These are phyloP conservation scores for Drosophila lutescens DNA, from an alignment of 2,888 invertebrate species.

Conservation along the genomic window DNA sequence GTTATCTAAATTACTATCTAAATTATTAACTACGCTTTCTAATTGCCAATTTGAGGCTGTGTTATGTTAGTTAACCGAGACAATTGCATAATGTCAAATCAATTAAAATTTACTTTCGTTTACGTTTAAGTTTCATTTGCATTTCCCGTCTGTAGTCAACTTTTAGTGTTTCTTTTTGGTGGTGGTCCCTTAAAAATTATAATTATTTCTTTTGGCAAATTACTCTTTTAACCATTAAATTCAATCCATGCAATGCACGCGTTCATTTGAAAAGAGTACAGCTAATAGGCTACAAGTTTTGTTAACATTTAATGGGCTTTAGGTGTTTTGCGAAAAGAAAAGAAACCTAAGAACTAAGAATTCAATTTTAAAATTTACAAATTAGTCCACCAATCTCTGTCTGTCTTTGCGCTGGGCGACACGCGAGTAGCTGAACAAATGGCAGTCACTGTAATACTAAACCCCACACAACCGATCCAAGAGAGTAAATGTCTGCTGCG, in stretches of 20 bases:
- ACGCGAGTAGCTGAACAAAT: slow-evolving; percentile 82
- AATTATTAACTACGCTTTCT: too few species aligned
- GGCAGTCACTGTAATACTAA: slow-evolving; percentile 38
- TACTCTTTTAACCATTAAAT: slow-evolving; percentile 18
- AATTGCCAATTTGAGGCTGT: not conserved
- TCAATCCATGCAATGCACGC: slow-evolving; percentile 35
- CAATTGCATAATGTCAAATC: not conserved
- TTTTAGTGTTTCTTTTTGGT: slow-evolving; percentile 25
- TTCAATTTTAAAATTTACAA: slow-evolving; percentile 16
- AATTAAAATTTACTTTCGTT: not conserved
- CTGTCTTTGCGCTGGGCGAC: slow-evolving; percentile 84
- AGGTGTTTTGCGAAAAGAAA: slow-evolving; percentile 57
- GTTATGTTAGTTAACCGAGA: not conserved
- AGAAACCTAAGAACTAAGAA: slow-evolving; percentile 21
- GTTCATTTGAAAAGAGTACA: slow-evolving; percentile 40
- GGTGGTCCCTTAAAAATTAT: slow-evolving; percentile 28
- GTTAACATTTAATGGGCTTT: slow-evolving; percentile 41
- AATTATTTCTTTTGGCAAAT: slow-evolving; percentile 14
- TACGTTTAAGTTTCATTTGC: slow-evolving; percentile 9
- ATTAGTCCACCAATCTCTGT: slow-evolving; percentile 49
- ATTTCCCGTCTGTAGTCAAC: slow-evolving; percentile 19
- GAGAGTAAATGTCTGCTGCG: slow-evolving; percentile 49
- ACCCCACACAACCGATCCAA: slow-evolving; percentile 27
- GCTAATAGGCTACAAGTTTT: slow-evolving; percentile 34
- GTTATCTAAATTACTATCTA: too few species aligned